phyloP scores from a whole-genome alignment of 2,113 vertebrate species.

The Chlorocebus sabaeus region DNA sequence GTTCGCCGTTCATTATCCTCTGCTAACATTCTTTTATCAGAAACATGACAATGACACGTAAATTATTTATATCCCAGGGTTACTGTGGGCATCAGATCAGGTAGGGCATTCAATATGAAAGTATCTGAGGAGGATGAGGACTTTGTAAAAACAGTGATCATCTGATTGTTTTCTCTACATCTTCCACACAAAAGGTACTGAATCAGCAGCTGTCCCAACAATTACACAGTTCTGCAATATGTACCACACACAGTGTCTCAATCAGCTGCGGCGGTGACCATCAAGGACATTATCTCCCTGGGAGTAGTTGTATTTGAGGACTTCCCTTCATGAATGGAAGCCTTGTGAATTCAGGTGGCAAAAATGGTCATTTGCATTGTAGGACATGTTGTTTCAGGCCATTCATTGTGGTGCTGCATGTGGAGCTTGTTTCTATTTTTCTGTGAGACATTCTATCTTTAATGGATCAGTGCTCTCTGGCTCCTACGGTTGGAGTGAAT shows the following conservation, averaged over 20 bases:
- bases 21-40: not conserved
- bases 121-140: not conserved
- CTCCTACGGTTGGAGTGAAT: not conserved
- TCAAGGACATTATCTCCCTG: not conserved
- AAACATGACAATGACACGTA: not conserved
- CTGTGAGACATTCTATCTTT: not conserved
- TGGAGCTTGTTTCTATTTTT: not conserved
- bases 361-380: not conserved
- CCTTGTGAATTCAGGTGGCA: not conserved
- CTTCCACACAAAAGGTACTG: not conserved
- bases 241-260: rapidly evolving
- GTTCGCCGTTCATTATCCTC: not conserved
- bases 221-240: not conserved
- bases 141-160: not conserved
- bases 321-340: not conserved
- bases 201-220: not conserved
- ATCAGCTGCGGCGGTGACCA: not conserved
- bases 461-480: not conserved
- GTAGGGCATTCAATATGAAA: not conserved
- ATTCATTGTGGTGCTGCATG: not conserved
- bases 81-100: not conserved
- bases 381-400: not conserved
- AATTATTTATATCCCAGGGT: not conserved
- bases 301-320: not conserved
- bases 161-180: not conserved